Evolutionary conservation across 2,888 invertebrate species (phyloP), one percentile per base, ranked within the genome.

Genomic region (Brachyopa scutellaris): DNA sequence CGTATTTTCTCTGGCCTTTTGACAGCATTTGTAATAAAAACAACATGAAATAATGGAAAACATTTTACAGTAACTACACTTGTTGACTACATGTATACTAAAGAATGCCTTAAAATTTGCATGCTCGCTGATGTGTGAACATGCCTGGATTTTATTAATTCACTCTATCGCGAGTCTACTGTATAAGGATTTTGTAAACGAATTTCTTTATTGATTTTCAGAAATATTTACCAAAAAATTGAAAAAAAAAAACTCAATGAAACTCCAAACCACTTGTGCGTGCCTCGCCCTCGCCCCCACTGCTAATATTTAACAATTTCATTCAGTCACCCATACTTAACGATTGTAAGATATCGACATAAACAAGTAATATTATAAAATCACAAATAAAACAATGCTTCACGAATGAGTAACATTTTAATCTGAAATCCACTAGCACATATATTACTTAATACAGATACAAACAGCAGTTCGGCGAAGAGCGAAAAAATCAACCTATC

Each of bases 371-470:
- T 19, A 36, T 11, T 15, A 15, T 51, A 61, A 23, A 33, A 40
- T 38, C 31, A 55, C 36, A 36, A 45, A 42, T 4, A n/a, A 61
- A 40, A 11, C 47, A 67, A 7, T 21, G 36, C 17, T 31, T 47
- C 59, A 26, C 13, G 13, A 55, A 70, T 82, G 82, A 82, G 53
- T 72, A 77, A 72, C 45, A 49, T 51, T 67, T 67, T 66, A 49
- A 77, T 66, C 66, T 61, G 21, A 77, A 77, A 67, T 64, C 73
- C 33, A 80, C 70, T 40, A 66, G 55, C 76, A 61, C 69, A 67
- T 49, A 29, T 69, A 84, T 82, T 83, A 83, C 73, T 74, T 84
- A 69, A 83, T 82, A 77, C 66, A 67, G 53, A 67, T 49, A 72
- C 36, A 76, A 61, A 42, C 47, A 47, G 47, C 31, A 57, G 13